phyloP scores from a whole-genome alignment of 2,113 vertebrate species.

The Heterochromis multidens region DNA sequence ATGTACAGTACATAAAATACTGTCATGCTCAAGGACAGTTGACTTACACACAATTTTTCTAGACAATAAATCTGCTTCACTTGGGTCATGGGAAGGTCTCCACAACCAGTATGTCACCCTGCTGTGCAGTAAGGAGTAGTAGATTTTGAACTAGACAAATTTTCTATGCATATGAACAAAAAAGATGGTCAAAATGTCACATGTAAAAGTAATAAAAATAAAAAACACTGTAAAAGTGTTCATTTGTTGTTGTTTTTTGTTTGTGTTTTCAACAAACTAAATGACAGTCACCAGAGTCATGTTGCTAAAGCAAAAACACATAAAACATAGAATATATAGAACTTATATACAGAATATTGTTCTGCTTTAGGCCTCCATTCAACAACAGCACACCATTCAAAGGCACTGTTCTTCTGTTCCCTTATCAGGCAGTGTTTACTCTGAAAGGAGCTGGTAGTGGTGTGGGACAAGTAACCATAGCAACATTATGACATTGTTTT shows the following conservation, averaged over 20 bases:
- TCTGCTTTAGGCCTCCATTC: neutral
- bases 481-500: slow-evolving; percentile 29
- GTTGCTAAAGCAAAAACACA: neutral
- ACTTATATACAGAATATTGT: neutral
- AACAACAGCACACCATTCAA: neutral
- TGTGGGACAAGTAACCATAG: slow-evolving; percentile 43
- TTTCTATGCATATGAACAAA: neutral
- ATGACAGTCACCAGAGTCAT: neutral
- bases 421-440: slow-evolving; percentile 5
- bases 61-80: neutral
- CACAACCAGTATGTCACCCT: neutral
- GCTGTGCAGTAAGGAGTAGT: neutral
- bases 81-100: neutral
- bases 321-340: neutral
- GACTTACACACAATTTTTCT: neutral
- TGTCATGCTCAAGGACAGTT: slow-evolving; percentile 1
- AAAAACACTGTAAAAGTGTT: neutral
- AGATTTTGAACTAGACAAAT: neutral
- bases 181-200: neutral
- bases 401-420: neutral
- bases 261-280: neutral
- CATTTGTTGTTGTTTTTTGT: accelerated
- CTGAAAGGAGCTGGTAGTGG: neutral
- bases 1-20: neutral
- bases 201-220: neutral